Evolutionary conservation across 1,140 invertebrate genomes (phyloP).

Genomic region (Periplaneta americana): DNA sequence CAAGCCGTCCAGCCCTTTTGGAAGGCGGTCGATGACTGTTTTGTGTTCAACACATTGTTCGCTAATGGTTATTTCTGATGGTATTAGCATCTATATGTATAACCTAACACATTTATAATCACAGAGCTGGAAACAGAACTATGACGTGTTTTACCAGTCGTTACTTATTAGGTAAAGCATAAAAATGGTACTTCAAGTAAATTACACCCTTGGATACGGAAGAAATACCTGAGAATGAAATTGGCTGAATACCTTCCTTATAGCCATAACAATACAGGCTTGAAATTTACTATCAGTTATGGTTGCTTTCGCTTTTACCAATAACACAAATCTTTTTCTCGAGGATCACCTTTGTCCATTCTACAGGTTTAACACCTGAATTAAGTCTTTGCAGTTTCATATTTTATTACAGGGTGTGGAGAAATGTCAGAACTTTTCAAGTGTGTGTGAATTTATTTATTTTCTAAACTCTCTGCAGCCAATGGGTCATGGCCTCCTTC

Average conservation of each 20-base stretch:
- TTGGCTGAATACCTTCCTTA: background rate
- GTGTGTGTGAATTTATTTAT: too few species aligned
- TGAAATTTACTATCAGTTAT: background rate
- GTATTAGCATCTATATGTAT: background rate
- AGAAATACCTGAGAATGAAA: constrained; percentile 1
- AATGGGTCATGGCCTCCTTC: too few species aligned
- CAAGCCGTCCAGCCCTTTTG: background rate
- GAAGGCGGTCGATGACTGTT: background rate
- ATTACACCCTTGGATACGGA: background rate
- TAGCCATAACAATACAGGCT: background rate
- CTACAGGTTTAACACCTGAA: too few species aligned
- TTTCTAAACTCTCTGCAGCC: too few species aligned
- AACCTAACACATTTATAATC: background rate
- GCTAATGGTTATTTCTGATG: constrained; percentile 6
- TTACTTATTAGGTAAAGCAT: background rate
- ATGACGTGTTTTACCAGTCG: background rate
- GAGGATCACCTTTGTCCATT: too few species aligned
- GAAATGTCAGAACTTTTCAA: too few species aligned
- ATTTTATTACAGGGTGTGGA: too few species aligned
- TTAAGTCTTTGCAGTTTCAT: too few species aligned
- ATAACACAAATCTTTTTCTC: too few species aligned
- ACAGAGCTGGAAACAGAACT: background rate
- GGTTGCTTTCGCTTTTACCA: background rate
- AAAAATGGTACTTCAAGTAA: background rate
- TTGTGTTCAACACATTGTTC: background rate